These are phyloP conservation scores for Pao palembangensis DNA, from an alignment of 2,113 vertebrate genomes.

Conservation along the genomic window DNA sequence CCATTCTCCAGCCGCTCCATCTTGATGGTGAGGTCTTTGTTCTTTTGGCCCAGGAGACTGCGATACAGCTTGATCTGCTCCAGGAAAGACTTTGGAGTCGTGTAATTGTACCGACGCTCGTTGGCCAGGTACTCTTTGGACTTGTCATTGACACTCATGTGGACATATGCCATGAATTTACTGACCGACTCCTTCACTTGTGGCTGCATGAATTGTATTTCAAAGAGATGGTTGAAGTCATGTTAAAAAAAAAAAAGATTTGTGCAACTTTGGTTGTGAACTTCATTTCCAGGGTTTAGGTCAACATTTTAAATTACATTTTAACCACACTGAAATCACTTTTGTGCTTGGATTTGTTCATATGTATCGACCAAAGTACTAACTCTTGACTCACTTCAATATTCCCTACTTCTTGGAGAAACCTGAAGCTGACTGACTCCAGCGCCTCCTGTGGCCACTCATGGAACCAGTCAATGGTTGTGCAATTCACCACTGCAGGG, in stretches of 20 bases:
- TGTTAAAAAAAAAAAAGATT: constrained; percentile 13
- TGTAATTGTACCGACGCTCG: constrained; percentile 91
- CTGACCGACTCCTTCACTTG: constrained; percentile 84
- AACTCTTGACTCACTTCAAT: constrained; percentile 79
- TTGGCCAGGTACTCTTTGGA: constrained; percentile 84
- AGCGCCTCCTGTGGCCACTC: constrained; percentile 89
- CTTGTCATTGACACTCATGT: constrained; percentile 83
- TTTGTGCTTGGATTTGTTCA: neutral
- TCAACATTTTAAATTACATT: no score
- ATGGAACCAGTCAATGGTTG: constrained; percentile 89
- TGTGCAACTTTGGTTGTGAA: constrained; percentile 14
- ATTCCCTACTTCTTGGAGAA: constrained; percentile 78
- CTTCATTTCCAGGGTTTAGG: constrained; percentile 14
- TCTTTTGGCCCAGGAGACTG: constrained; percentile 78
- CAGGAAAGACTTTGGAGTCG: constrained; percentile 95
- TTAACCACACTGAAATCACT: no score
- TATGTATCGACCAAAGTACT: constrained; percentile 4
- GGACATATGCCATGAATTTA: constrained; percentile 94
- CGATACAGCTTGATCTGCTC: constrained; percentile 93
- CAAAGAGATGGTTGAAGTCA: constrained; percentile 5
- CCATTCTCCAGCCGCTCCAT: constrained; percentile 88
- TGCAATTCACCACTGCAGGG: constrained; percentile 85
- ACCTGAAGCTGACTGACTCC: constrained; percentile 88
- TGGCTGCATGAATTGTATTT: constrained; percentile 61
- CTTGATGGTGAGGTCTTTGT: constrained; percentile 80